Evolutionary conservation across 2,797 vertebrate genomes (phyloP).

Genomic region (Thripadectes ignobilis): DNA sequence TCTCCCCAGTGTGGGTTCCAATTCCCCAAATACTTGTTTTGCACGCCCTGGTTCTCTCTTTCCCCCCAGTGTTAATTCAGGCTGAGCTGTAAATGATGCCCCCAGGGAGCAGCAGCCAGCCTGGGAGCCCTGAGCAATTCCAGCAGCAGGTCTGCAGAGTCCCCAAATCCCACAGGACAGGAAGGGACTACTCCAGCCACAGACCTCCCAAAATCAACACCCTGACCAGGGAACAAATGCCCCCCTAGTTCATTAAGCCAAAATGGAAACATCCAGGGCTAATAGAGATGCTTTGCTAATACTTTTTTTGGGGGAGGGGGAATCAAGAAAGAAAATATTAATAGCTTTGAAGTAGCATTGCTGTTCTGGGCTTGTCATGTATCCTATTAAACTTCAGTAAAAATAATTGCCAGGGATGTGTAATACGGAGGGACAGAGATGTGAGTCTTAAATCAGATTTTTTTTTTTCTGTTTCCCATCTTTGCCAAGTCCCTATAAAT

Average conservation of each 20-base stretch:
- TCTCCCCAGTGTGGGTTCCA: not conserved
- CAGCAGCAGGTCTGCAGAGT: not conserved
- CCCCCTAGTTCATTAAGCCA: not conserved
- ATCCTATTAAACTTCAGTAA: not conserved
- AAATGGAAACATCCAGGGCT: not conserved
- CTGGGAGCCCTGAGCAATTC: not conserved
- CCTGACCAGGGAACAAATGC: not conserved
- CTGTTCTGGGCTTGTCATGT: not conserved
- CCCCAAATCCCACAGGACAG: not conserved
- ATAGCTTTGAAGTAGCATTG: not conserved
- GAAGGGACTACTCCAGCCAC: not conserved
- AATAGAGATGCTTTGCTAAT: not conserved
- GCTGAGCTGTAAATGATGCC: not conserved
- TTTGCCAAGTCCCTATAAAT: constrained; percentile 49
- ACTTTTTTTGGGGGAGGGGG: fast-evolving
- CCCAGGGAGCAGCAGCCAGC: not conserved
- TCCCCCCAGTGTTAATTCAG: not conserved
- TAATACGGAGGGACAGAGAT: not conserved
- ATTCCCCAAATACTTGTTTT: not conserved
- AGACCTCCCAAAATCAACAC: not conserved
- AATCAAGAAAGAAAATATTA: not conserved
- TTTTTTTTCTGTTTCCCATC: not conserved
- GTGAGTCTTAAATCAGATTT: not conserved
- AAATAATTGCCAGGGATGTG: not conserved
- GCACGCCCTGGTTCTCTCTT: not conserved